Evolutionary conservation across 1,140 invertebrate genomes (phyloP).

Genomic region (Camponotus floridanus): DNA sequence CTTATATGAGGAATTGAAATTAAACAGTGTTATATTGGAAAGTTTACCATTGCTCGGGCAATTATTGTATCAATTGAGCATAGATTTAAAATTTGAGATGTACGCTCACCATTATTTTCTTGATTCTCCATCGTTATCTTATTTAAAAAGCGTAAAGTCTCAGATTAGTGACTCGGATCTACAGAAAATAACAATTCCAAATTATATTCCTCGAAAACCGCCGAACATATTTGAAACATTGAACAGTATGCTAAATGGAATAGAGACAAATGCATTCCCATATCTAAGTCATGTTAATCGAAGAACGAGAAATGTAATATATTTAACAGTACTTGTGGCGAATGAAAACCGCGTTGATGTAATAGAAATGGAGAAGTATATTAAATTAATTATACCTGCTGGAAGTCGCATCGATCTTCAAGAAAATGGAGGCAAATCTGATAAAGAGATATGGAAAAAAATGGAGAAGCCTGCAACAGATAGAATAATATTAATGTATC

Average conservation of each 20-base stretch:
- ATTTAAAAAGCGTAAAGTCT: slow-evolving; percentile 80
- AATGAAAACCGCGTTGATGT: slow-evolving; percentile 64
- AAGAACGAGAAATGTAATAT: slow-evolving; percentile 91
- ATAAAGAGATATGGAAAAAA: slow-evolving; percentile 78
- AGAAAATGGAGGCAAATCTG: slow-evolving; percentile 76
- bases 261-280: slow-evolving; percentile 88
- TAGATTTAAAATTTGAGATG: slow-evolving; percentile 90
- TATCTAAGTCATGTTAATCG: slow-evolving; percentile 90
- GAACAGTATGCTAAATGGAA: slow-evolving; percentile 88
- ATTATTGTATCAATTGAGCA: slow-evolving; percentile 92
- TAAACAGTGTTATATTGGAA: slow-evolving; percentile 91
- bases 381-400: slow-evolving; percentile 81
- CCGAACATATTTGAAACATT: slow-evolving; percentile 91
- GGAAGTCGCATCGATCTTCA: slow-evolving; percentile 81
- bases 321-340: slow-evolving; percentile 86
- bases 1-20: slow-evolving; percentile 96
- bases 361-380: slow-evolving; percentile 79
- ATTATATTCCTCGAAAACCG: slow-evolving; percentile 88
- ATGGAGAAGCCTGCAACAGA: slow-evolving; percentile 74
- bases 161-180: slow-evolving; percentile 87
- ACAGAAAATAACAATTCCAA: slow-evolving; percentile 88
- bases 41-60: slow-evolving; percentile 90
- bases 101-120: slow-evolving; percentile 95
- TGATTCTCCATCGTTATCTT: slow-evolving; percentile 91
- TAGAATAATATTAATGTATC: slow-evolving; percentile 80